phyloP scores from a whole-genome alignment of 2,888 invertebrate genomes.

The Sphaeridia pumilis region DNA sequence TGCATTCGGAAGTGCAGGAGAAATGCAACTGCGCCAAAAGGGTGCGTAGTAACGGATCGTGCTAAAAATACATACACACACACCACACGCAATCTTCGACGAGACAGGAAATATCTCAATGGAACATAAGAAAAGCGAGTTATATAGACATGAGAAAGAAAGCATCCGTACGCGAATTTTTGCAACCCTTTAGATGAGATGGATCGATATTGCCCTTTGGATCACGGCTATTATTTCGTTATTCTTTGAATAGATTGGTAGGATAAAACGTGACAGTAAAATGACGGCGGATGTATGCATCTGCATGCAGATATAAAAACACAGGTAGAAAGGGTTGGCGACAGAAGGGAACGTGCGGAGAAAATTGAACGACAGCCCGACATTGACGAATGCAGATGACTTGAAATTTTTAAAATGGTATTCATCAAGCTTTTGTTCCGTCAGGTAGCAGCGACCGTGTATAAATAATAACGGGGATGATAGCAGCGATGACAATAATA shows the following conservation, averaged over 20 bases:
- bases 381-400: constrained; percentile 1
- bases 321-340: background rate
- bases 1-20: too few species aligned
- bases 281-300: too few species aligned
- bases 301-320: background rate
- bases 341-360: background rate
- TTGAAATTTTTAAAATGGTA: background rate
- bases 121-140: background rate
- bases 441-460: background rate
- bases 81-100: background rate
- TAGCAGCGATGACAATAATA: background rate
- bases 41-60: background rate
- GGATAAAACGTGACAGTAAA: too few species aligned
- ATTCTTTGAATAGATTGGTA: too few species aligned
- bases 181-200: too few species aligned
- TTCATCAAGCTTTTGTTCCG: constrained; percentile 1
- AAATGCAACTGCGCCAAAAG: background rate
- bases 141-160: background rate
- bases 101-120: background rate
- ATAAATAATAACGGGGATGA: background rate
- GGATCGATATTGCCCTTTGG: too few species aligned
- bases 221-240: too few species aligned
- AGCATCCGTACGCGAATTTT: too few species aligned
- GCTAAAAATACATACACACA: constrained; percentile 2
- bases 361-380: background rate